These are phyloP conservation scores for Orthosia cruda DNA, from an alignment of 2,888 invertebrate species.

Conservation along the genomic window DNA sequence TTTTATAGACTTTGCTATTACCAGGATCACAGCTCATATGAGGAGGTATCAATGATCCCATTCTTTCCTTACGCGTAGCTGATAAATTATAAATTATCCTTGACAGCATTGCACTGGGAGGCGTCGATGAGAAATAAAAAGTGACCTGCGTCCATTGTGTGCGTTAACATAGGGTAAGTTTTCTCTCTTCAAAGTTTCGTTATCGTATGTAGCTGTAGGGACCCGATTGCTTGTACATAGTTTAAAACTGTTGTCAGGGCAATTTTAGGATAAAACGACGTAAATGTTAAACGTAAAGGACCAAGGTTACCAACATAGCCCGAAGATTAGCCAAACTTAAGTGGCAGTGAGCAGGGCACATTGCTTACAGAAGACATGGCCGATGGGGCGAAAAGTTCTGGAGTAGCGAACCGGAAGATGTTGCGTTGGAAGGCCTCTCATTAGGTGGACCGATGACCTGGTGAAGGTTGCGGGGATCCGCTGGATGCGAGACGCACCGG, in stretches of 20 bases:
- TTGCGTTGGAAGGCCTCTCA: no score
- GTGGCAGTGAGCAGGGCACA: no score
- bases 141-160: conserved; percentile 16
- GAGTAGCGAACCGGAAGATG: no score
- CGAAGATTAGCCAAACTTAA: no score
- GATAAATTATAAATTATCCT: conserved; percentile 5
- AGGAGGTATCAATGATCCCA: background rate
- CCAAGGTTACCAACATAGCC: no score
- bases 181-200: conserved; percentile 32
- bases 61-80: background rate
- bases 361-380: no score
- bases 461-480: no score
- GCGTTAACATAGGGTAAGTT: conserved; percentile 20
- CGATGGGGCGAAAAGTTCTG: no score
- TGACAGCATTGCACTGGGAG: conserved; percentile 8
- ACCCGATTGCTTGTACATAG: background rate
- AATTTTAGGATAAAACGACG: background rate
- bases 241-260: conserved; percentile 1
- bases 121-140: conserved; percentile 28
- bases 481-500: no score
- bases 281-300: no score
- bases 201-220: conserved; percentile 18
- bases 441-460: no score
- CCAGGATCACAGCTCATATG: background rate
- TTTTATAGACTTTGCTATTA: background rate